phyloP scores from a whole-genome alignment of 2,797 vertebrate genomes.

The Muraenolepis orangiensis region DNA sequence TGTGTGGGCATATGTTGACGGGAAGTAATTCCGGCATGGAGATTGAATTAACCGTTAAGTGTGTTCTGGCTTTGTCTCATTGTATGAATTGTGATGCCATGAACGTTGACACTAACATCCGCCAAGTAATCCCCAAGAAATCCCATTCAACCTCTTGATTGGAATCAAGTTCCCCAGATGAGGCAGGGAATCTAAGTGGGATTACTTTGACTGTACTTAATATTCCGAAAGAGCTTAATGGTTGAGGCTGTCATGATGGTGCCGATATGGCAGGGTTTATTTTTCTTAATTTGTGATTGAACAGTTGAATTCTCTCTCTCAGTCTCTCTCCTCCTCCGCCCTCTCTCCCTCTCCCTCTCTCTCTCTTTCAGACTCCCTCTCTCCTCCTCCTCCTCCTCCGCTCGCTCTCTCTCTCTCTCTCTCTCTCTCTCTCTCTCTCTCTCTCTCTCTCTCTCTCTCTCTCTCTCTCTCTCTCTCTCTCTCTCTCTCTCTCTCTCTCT shows the following conservation, averaged over 20 bases:
- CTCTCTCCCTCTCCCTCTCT: background rate
- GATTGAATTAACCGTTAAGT: constrained; percentile 55
- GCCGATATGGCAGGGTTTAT: constrained; percentile 11
- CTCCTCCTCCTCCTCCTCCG: too few species aligned
- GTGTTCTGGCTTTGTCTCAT: constrained; percentile 33
- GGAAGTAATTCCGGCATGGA: constrained; percentile 29
- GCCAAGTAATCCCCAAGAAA: constrained; percentile 27
- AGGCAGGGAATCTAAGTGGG: constrained; percentile 58
- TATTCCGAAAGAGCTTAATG: constrained; percentile 34
- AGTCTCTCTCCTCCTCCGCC: background rate
- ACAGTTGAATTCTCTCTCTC: background rate
- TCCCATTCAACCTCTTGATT: constrained; percentile 62
- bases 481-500: too few species aligned
- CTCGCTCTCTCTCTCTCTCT: too few species aligned
- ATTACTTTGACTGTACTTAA: constrained; percentile 38
- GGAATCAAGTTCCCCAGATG: constrained; percentile 56
- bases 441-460: too few species aligned
- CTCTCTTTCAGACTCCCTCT: too few species aligned
- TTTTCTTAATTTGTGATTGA: too few species aligned
- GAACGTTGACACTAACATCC: constrained; percentile 30
- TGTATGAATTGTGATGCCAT: constrained; percentile 60
- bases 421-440: too few species aligned
- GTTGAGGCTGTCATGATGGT: constrained; percentile 21
- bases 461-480: background rate
- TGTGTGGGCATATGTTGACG: background rate